These are phyloP conservation scores for Choloepus hoffmanni DNA, from an alignment of 2,113 vertebrate genomes.

Conservation along the genomic window DNA sequence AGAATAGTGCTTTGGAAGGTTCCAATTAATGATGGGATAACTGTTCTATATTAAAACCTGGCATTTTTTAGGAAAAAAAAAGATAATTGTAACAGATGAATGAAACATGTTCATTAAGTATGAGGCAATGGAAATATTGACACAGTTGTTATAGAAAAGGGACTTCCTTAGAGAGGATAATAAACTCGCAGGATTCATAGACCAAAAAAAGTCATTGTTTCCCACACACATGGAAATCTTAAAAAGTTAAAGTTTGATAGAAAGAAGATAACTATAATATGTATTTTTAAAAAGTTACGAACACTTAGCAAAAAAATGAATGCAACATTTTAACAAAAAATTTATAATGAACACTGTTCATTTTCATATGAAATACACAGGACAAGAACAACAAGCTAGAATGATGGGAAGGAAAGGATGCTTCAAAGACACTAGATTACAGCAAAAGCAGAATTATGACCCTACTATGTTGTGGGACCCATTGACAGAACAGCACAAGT, in stretches of 20 bases:
- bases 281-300: background rate
- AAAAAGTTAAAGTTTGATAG: slow-evolving; percentile 57
- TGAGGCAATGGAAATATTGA: slow-evolving; percentile 82
- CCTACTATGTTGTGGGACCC: too few relatives aligned
- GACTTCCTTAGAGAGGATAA: slow-evolving; percentile 64
- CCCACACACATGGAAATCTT: slow-evolving; percentile 15
- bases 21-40: slow-evolving; percentile 70
- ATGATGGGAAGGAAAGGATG: background rate
- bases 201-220: slow-evolving; percentile 64
- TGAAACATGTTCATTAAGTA: slow-evolving; percentile 76
- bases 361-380: background rate
- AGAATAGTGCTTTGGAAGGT: slow-evolving; percentile 57
- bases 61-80: slow-evolving; percentile 49
- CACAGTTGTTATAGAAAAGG: slow-evolving; percentile 48
- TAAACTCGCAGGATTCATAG: slow-evolving; percentile 28
- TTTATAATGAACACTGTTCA: background rate
- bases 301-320: background rate
- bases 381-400: background rate
- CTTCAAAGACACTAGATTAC: background rate
- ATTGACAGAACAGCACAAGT: rapidly evolving
- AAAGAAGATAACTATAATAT: background rate
- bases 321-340: background rate
- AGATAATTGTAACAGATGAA: slow-evolving; percentile 80
- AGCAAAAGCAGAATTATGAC: background rate
- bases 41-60: slow-evolving; percentile 83